Base-by-base conservation (phyloP, 2,888 invertebrate species). In the Pedicia rivosa region DNA sequence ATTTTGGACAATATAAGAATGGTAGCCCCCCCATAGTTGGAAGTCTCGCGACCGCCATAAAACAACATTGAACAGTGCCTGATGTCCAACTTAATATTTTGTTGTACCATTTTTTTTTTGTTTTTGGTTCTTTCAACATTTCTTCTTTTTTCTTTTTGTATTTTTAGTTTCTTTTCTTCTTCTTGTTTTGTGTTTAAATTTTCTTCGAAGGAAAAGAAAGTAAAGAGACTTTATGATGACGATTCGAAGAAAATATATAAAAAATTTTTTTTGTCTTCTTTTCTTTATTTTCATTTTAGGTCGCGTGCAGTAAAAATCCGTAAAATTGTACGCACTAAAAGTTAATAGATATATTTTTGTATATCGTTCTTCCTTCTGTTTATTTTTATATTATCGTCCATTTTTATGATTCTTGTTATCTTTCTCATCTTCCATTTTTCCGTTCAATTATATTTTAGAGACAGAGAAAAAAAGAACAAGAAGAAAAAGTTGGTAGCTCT, bases 291-390 rank as follows among this genome's bases (percentile, higher is more conserved):
- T 19, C 17, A 30, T 30, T 30, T 33, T 33, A n/a, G 22, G 33
- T 33, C 33, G 33, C 33, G 33, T 33, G 33, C 22, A 33, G 33
- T 33, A 33, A 33, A 33, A 33, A 33, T 24, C 33, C 33, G 33
- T 33, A 33, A 33, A 33, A 33, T 33, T 24, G n/a, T n/a, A n/a
- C n/a, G n/a, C n/a, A n/a, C n/a, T n/a, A n/a, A n/a, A n/a, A n/a
- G n/a, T n/a, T n/a, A n/a, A n/a, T n/a, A n/a, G n/a, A n/a, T n/a
- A n/a, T n/a, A n/a, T n/a, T n/a, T n/a, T 30, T 30, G 17, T 16
- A 19, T 19, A 30, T 30, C 30, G n/a, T 10, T 17, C 16, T 24
- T 24, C n/a, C 30, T 30, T 30, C 30, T 30, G 17, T 30, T n/a
- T 9, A 26, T 9, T 4, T 4, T n/a, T 26, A 26, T n/a, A n/a